Evolutionary conservation across 2,888 invertebrate species (phyloP).

Genomic region (Eupithecia dodoneata): DNA sequence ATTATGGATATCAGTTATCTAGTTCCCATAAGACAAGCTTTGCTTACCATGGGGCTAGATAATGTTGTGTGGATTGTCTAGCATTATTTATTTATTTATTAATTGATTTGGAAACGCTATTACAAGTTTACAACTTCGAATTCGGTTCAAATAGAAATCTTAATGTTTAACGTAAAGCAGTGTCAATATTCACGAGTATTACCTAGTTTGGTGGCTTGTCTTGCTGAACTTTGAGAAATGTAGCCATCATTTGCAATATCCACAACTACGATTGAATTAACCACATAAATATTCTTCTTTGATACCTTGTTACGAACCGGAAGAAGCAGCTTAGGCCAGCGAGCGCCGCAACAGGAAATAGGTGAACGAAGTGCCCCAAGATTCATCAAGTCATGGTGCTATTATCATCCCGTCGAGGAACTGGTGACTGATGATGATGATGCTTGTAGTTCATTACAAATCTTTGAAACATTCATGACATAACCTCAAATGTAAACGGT

Average conservation of each 20-base stretch:
- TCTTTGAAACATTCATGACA: slow-evolving; percentile 17
- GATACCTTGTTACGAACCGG: neutral
- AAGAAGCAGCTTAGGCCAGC: neutral
- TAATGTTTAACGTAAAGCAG: neutral
- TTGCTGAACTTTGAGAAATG: neutral
- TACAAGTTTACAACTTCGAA: neutral
- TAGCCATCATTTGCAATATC: neutral
- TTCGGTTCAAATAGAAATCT: neutral
- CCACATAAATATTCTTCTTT: neutral
- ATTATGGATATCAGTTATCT: too few relatives aligned
- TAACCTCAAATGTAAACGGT: slow-evolving; percentile 9
- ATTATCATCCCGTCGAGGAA: neutral
- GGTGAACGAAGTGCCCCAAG: neutral
- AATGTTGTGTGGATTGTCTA: too few relatives aligned
- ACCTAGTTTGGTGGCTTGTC: neutral
- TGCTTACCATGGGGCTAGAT: too few relatives aligned
- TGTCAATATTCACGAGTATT: neutral
- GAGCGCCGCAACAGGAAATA: neutral
- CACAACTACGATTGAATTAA: neutral
- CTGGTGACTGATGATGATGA: slow-evolving; percentile 3
- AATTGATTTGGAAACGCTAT: neutral
- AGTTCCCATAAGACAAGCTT: too few relatives aligned
- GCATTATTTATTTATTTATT: too few relatives aligned
- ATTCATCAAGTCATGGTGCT: neutral
- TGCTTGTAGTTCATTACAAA: slow-evolving; percentile 4